Percentiles rank a stretch among this genome's conserved stretches.
These are phyloP conservation scores for Macaca fascicularis DNA, from an alignment of 2,113 vertebrate species.

Conservation along the genomic window T2T-MFA8v1.1 NC_088385.1:77830501-77831000, in stretches of 20 bases:
- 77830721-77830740: neutral
- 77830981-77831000: neutral
- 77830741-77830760: neutral
- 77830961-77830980: neutral
- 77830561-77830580: neutral
- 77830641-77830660: neutral
- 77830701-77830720: neutral
- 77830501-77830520: neutral
- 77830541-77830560: neutral
- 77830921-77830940: neutral
- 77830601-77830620: neutral
- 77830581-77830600: neutral
- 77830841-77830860: neutral
- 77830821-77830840: neutral
- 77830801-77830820: rapidly evolving
- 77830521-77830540: neutral
- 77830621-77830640: neutral
- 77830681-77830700: neutral
- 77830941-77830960: neutral
- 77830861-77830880: neutral
- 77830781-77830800: neutral
- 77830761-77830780: neutral
- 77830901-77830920: neutral
- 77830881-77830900: neutral
- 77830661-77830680: neutral